Conservation (phyloP, 2,797 vertebrate genomes). For the Diceros bicornis region DNA sequence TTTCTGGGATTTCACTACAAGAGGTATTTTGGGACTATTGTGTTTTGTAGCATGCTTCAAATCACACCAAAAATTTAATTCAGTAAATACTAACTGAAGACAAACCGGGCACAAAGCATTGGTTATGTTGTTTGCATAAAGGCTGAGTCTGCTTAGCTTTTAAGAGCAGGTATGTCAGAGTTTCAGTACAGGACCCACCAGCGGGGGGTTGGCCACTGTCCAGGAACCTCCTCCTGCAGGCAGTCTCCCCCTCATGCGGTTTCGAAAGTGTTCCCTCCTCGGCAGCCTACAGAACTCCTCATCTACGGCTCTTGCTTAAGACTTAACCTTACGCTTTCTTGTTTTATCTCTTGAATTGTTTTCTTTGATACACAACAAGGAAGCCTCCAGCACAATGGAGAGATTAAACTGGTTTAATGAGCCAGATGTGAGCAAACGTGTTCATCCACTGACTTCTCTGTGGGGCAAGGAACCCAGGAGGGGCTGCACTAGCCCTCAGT, state of each 20-base stretch:
- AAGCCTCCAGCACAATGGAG: neutral
- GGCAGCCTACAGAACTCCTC: neutral
- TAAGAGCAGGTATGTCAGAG: neutral
- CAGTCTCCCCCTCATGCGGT: neutral
- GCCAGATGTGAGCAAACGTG: neutral
- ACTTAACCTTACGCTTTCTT: neutral
- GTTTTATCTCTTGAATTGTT: neutral
- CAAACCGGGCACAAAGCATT: neutral
- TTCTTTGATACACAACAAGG: neutral
- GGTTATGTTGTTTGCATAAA: neutral
- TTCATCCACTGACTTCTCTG: neutral
- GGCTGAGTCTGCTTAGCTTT: neutral
- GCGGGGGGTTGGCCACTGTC: accelerated
- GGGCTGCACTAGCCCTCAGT: too few species aligned
- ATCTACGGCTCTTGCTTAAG: neutral
- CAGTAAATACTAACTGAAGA: neutral
- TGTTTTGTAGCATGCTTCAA: neutral
- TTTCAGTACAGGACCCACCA: neutral
- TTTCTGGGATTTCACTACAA: neutral
- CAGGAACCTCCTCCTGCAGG: neutral
- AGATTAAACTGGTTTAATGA: neutral
- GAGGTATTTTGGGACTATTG: neutral
- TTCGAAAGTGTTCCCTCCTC: neutral
- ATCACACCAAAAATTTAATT: neutral
- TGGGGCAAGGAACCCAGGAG: accelerated